phyloP scores from a whole-genome alignment of 2,113 vertebrate genomes.

The Corythoichthys intestinalis region DNA sequence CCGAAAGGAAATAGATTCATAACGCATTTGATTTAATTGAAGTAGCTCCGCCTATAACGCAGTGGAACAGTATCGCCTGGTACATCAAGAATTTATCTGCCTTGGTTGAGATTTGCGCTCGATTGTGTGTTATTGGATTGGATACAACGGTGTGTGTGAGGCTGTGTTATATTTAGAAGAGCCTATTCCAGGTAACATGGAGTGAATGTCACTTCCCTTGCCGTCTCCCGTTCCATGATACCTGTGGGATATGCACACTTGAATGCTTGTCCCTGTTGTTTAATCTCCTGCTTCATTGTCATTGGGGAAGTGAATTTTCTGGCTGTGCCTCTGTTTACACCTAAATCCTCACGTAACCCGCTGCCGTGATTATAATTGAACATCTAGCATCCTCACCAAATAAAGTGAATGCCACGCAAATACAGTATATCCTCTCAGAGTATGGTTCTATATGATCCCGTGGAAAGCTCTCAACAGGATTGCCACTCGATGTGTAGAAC shows the following conservation, averaged over 20 bases:
- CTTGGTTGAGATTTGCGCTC: background rate
- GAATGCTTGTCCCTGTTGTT: constrained; percentile 5
- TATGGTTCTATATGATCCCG: background rate
- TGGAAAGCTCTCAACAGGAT: background rate
- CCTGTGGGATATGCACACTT: constrained; percentile 15
- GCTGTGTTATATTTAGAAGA: constrained; percentile 17
- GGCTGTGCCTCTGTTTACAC: constrained; percentile 42
- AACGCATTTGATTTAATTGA: background rate
- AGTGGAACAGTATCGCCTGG: background rate
- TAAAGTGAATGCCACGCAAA: constrained; percentile 6
- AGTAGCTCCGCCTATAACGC: background rate
- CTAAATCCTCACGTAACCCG: constrained; percentile 46
- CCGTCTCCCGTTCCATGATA: constrained; percentile 18
- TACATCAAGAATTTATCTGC: background rate
- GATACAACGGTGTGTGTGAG: background rate
- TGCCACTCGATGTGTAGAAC: background rate
- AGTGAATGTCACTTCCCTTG: constrained; percentile 44
- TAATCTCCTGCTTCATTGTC: constrained; percentile 41
- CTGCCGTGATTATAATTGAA: constrained; percentile 54
- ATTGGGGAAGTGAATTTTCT: constrained; percentile 34
- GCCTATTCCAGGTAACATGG: constrained; percentile 22
- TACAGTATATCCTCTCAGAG: background rate
- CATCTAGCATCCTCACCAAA: constrained; percentile 50
- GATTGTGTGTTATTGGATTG: background rate
- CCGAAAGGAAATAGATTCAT: too few relatives aligned